Conservation (phyloP, 2,113 vertebrate genomes). For the Rhagologus leucostigma region DNA sequence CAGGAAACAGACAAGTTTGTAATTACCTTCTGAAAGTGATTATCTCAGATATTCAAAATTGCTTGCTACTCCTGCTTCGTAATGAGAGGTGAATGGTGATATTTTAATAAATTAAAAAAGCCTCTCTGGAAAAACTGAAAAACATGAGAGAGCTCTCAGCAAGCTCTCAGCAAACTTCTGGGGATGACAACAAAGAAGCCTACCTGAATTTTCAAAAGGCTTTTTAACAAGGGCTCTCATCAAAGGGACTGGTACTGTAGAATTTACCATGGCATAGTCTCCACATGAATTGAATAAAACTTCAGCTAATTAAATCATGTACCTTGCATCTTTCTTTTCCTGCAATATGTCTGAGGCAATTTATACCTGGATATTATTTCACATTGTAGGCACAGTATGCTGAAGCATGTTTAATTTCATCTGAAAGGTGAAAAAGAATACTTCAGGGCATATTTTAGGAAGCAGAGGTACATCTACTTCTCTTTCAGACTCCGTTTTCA, state of each 20-base stretch:
- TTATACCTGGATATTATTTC: background rate
- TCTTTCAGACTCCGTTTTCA: background rate
- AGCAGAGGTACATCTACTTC: background rate
- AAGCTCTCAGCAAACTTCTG: background rate
- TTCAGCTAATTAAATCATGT: background rate
- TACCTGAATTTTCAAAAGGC: background rate
- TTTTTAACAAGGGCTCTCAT: constrained; percentile 14
- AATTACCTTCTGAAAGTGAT: constrained; percentile 20
- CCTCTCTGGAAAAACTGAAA: background rate
- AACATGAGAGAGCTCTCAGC: background rate
- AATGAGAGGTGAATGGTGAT: background rate
- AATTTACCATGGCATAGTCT: background rate
- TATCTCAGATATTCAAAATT: constrained; percentile 22
- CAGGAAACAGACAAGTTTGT: background rate
- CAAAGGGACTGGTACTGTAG: background rate
- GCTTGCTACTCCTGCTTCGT: background rate
- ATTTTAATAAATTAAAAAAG: background rate
- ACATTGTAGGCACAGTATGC: background rate
- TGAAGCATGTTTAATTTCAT: background rate
- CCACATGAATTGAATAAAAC: background rate
- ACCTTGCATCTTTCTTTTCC: background rate
- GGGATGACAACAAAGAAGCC: background rate
- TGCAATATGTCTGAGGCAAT: background rate
- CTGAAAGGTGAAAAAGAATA: background rate
- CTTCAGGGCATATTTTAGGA: background rate